Base-by-base conservation (phyloP, 2,113 vertebrate species). In the Nesogale talazaci region DNA sequence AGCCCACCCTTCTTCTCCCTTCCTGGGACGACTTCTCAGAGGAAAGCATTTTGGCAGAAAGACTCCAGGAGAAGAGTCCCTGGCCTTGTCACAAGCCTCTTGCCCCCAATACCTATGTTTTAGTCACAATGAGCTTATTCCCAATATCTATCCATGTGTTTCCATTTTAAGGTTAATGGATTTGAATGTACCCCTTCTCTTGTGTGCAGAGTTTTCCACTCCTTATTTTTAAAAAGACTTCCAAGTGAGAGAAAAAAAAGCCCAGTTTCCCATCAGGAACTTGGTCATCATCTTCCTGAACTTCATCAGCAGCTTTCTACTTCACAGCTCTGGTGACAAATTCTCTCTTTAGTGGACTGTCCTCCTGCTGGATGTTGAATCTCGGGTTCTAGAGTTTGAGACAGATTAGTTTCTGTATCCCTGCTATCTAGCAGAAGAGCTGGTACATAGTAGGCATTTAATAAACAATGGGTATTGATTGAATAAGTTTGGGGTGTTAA, bases 381-480 rank as follows among this genome's bases (percentile, higher is more conserved):
- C 57, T 27, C 74, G 9, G 17, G 6, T 38, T 27, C 59, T 65
- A 52, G 52, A 46, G 31, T 78, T 40, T 36, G 74, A 42, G 29
- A 1, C 56, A 80, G 88, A 34, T 29, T 86, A 16, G 1, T 59
- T 69, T 93, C 69, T 79, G 12, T 63, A 86, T 46, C 69, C 38
- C 40, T 34, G 40, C 63, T 31, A 34, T 42, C 14, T 38, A n/a
- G 52, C 29, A 85, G 80, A 88, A 89, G n/a, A 59, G 4, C 31
- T 29, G 76, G 36, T 57, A 22, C 59, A 91, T 31, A 95, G 61
- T 82, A 93, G 86, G 81, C 11, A 17, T 34, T 34, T 95, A 52
- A 63, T 78, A 83, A n/a, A 75, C 63, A 69, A 52, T 10, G 46
- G 46, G 46, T 52, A 9, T 77, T 38, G 83, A 72, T 81, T 79